Percentiles rank a stretch among this genome's conserved stretches.
phyloP scores from a whole-genome alignment of 2,888 invertebrate species.

The Paralinhomoeus sp. region DNA sequence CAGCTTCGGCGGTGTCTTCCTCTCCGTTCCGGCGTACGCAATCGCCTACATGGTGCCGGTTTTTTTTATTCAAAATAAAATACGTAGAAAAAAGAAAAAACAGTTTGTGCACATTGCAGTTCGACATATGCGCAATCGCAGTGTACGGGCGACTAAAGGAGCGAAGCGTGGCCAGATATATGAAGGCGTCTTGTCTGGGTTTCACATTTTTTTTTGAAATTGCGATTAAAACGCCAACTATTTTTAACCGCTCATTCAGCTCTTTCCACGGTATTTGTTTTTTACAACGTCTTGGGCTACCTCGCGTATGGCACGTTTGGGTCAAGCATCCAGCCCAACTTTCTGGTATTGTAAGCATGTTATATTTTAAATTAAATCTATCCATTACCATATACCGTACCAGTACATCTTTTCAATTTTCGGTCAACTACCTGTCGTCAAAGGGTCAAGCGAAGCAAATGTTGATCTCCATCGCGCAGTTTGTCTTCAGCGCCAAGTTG shows the following conservation, averaged over 20 bases:
- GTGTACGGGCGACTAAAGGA: slow-evolving; percentile 2
- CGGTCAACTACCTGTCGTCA: slow-evolving; percentile 1
- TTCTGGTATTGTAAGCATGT: neutral
- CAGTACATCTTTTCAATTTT: too few species aligned
- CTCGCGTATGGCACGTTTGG: slow-evolving; percentile 3
- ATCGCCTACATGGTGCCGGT: too few species aligned
- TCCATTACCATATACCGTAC: too few species aligned
- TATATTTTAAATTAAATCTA: neutral
- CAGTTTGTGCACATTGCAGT: too few species aligned
- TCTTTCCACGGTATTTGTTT: neutral
- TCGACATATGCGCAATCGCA: slow-evolving; percentile 2
- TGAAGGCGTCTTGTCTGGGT: neutral
- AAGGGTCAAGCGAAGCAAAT: neutral
- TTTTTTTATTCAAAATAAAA: too few species aligned
- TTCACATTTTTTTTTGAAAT: too few species aligned
- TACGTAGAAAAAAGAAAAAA: too few species aligned
- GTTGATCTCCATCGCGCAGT: neutral
- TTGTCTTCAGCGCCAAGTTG: slow-evolving; percentile 2
- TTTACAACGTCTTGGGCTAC: slow-evolving; percentile 2
- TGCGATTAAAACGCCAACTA: too few species aligned
- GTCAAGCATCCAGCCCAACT: neutral
- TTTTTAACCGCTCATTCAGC: too few species aligned
- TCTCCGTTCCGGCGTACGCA: too few species aligned
- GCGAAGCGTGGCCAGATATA: neutral
- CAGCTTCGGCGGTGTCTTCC: too few species aligned